Evolutionary conservation across 2,888 invertebrate genomes (phyloP).

Genomic region (Rhorus exstirpatorius): DNA sequence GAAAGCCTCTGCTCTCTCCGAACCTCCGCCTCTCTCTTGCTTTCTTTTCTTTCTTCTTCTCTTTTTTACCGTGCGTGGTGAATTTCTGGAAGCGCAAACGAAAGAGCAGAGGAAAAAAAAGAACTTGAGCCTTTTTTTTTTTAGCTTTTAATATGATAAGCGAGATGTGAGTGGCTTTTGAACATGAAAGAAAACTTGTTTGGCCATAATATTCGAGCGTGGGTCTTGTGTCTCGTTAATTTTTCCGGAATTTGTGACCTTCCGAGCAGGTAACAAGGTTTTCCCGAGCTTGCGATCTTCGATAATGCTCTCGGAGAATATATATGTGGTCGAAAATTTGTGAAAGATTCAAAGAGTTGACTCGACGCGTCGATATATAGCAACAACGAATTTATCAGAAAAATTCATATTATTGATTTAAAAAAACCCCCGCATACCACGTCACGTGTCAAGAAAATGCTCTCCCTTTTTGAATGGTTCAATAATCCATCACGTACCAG

Average conservation of each 20-base stretch:
- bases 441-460: too few relatives aligned
- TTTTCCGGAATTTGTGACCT: slow-evolving; percentile 1
- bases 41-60: slow-evolving; percentile 44
- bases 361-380: too few relatives aligned
- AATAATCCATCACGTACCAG: too few relatives aligned
- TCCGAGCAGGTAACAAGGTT: slow-evolving; percentile 55
- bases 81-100: slow-evolving; percentile 25
- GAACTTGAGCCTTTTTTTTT: slow-evolving; percentile 25
- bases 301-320: too few relatives aligned
- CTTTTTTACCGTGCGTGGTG: slow-evolving; percentile 57
- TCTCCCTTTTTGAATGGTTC: too few relatives aligned
- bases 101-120: slow-evolving; percentile 12
- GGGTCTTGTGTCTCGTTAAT: background rate
- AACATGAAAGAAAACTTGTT: slow-evolving; percentile 4
- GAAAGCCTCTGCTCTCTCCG: slow-evolving; percentile 37
- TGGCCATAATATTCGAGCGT: background rate
- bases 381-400: too few relatives aligned
- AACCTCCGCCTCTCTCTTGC: slow-evolving; percentile 19
- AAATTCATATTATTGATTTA: too few relatives aligned
- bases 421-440: too few relatives aligned
- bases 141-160: slow-evolving; percentile 42
- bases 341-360: too few relatives aligned
- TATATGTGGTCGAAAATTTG: too few relatives aligned
- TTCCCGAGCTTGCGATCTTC: background rate
- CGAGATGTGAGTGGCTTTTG: slow-evolving; percentile 35